A percentile compares a stretch with the other conserved stretches of the same genome.
Conservation (phyloP, 2,797 vertebrate genomes). For the Aselliscus stoliczkanus region DNA sequence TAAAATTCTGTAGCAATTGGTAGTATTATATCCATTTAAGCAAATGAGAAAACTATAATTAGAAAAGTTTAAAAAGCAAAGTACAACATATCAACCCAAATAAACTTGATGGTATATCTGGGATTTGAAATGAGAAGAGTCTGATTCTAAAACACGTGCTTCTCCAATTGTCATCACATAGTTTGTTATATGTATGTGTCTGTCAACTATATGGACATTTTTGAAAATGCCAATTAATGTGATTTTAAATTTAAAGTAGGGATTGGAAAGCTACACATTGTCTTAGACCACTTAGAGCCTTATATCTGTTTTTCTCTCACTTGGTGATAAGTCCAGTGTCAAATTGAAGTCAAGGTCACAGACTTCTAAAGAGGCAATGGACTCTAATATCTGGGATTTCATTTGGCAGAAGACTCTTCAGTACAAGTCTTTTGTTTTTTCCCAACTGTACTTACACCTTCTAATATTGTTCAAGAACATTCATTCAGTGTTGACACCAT, state of each 20-base stretch:
- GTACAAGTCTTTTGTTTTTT: neutral
- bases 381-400: neutral
- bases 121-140: neutral
- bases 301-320: neutral
- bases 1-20: neutral
- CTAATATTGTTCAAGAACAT: slow-evolving; percentile 47
- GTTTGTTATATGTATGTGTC: neutral
- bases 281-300: neutral
- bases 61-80: neutral
- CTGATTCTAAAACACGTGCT: neutral
- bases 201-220: neutral
- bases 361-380: neutral
- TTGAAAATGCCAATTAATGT: neutral
- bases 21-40: neutral
- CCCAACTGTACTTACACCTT: slow-evolving; percentile 28
- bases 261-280: neutral
- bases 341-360: neutral
- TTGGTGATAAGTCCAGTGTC: neutral
- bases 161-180: neutral
- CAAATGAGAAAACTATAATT: neutral
- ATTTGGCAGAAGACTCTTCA: neutral
- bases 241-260: neutral
- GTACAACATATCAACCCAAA: neutral
- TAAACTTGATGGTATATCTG: neutral
- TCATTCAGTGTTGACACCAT: slow-evolving; percentile 56